Evolutionary conservation across 2,888 invertebrate species (phyloP).

Genomic region (Chirona hameri): DNA sequence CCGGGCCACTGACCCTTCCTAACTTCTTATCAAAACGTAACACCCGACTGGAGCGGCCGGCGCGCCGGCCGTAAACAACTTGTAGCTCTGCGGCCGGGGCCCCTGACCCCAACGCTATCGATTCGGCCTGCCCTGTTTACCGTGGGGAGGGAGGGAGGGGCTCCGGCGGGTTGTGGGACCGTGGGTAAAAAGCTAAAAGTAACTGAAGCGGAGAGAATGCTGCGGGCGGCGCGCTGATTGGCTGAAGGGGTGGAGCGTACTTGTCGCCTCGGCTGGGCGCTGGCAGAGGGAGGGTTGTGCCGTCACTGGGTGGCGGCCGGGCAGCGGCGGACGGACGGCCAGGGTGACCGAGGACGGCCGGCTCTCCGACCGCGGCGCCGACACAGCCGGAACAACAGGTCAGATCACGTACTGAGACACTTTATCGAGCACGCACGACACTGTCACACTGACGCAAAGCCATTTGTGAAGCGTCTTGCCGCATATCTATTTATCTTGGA

Average conservation of each 20-base stretch:
- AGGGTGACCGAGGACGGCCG: background rate
- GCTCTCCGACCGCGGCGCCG: background rate
- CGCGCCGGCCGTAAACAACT: background rate
- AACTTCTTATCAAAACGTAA: conserved; percentile 8
- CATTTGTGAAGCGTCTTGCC: no score
- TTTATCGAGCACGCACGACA: no score
- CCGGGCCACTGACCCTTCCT: background rate
- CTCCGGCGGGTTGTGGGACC: background rate
- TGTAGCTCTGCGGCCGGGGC: background rate
- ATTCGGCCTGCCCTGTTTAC: conserved; percentile 22
- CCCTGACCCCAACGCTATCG: conserved; percentile 8
- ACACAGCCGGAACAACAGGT: background rate
- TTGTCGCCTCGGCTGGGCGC: background rate
- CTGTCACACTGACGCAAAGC: no score
- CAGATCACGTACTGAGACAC: background rate
- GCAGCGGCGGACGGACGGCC: background rate
- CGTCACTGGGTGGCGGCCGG: background rate
- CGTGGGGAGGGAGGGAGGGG: background rate
- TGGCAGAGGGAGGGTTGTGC: no score
- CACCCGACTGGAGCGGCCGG: background rate
- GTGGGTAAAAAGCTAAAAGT: conserved; percentile 27
- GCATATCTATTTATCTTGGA: no score
- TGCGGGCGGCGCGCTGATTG: background rate
- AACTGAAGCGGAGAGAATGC: conserved; percentile 27
- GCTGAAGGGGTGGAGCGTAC: conserved; percentile 11